Base-by-base conservation (phyloP, 2,888 invertebrate genomes). In the Caenorhabditis plicata region DNA sequence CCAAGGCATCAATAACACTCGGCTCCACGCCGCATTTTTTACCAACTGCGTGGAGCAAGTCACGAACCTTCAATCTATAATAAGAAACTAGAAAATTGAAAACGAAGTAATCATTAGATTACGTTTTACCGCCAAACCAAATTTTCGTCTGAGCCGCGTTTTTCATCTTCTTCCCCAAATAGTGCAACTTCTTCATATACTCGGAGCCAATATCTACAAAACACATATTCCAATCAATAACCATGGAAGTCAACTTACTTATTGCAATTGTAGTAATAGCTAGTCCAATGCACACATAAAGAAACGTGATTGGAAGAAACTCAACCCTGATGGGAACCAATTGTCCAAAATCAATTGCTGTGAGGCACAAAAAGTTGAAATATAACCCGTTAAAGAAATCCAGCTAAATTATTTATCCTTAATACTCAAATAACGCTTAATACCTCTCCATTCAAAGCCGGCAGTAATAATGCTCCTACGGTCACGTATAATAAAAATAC, bases 91-190 rank as follows among this genome's bases (percentile, higher is more conserved):
- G 2, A 17, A 43, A 13, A 27, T 29, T n/a, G 4, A 49, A 39
- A 47, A 32, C 1, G 29, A 32, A 31, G 17, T 35, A 7, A 15
- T 15, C 35, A 23, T 23, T 25, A 38, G 42, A 15, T 50, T 35
- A 78, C 74, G 73, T 74, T 64, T 79, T 80, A 29, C 79, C 79
- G 13, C 79, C 79, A 47, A 79, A 79, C 78, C 79, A 80, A 13
- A 79, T 74, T 44, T 73, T 75, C 5, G 77, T 75, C 25, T 58
- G 63, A 3, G 79, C 79, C 1, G 74, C 79, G 41, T 78, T 73
- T 50, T 78, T 78, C 72, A 79, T 68, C 44, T 70, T 64, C 55
- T 78, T 75, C 8, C 79, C 79, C 46, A 78, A 64, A 54, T 79
- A 73, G 47, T 79, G 79, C 35, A 78, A 43, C 43, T 78, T 78